phyloP scores from a whole-genome alignment of 35 echinoderm and acorn worm genomes.

The Holothuria glaberrima region DNA sequence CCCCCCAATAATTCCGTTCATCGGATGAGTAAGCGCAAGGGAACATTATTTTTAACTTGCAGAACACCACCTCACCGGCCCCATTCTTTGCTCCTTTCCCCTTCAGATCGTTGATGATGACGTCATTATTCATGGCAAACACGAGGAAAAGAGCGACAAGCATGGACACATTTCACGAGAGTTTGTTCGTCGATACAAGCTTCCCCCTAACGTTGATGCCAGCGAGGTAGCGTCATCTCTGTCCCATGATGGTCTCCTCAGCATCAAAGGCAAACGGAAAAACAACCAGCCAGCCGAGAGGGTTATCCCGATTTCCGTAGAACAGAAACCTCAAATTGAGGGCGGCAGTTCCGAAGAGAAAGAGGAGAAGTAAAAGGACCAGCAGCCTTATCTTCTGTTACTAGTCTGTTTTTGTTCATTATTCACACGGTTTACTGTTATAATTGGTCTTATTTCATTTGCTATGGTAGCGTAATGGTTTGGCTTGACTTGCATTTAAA shows the following conservation, averaged over 20 bases:
- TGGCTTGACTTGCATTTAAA: too few species aligned
- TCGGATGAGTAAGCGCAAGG: too few species aligned
- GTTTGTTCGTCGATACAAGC: conserved; percentile 62
- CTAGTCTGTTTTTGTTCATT: background rate
- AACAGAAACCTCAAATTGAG: background rate
- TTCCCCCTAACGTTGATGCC: conserved; percentile 67
- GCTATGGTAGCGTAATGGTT: too few species aligned
- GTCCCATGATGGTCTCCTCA: conserved; percentile 53
- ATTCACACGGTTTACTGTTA: background rate
- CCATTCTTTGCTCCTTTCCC: background rate
- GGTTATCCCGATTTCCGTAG: background rate
- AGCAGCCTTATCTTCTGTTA: background rate
- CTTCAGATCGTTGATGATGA: conserved; percentile 63
- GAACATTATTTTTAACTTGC: too few species aligned
- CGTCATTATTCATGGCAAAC: conserved; percentile 59
- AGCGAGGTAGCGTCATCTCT: conserved; percentile 54
- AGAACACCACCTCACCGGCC: too few species aligned
- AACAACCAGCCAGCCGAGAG: background rate
- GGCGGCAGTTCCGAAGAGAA: background rate
- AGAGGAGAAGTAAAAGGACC: background rate
- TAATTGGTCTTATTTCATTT: too few species aligned
- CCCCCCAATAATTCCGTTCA: too few species aligned
- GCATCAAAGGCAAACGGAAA: conserved; percentile 42
- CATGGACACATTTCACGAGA: conserved; percentile 73
- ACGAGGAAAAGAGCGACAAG: conserved; percentile 69